Percentiles rank a stretch among this genome's conserved stretches.
Evolutionary conservation across 1,140 invertebrate species (phyloP).

Genomic region (Cotesia typhae): DNA sequence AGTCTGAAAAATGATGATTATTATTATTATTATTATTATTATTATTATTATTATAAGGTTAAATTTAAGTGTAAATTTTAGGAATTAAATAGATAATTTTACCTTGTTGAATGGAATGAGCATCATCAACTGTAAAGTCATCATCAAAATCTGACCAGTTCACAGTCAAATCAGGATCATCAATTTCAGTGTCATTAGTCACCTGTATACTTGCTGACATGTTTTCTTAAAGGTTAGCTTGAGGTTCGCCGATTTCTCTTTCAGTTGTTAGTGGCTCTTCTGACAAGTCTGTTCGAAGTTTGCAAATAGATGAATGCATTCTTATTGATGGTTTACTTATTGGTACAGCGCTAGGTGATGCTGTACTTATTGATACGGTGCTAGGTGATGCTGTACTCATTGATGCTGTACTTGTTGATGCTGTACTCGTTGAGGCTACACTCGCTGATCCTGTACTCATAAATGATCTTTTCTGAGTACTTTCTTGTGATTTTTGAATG

Average conservation of each 20-base stretch:
- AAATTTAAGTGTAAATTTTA: not conserved
- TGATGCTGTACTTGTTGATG: too few relatives aligned
- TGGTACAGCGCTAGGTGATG: not conserved
- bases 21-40: too few relatives aligned
- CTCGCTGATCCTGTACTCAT: too few relatives aligned
- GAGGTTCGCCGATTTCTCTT: too few relatives aligned
- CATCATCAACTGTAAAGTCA: conserved; percentile 5
- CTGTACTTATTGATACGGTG: not conserved
- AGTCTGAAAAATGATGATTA: not conserved
- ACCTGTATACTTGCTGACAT: not conserved
- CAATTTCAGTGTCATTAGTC: not conserved
- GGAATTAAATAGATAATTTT: conserved; percentile 12
- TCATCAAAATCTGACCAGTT: conserved; percentile 10
- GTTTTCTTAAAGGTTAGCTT: not conserved
- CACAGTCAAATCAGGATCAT: not conserved
- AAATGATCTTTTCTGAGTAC: not conserved
- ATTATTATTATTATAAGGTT: conserved; percentile 4
- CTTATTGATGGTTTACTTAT: not conserved
- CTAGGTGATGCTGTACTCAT: not conserved
- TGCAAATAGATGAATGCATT: not conserved
- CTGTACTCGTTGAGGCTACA: too few relatives aligned
- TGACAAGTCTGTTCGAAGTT: conserved; percentile 1
- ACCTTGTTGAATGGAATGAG: not conserved
- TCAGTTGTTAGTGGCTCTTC: too few relatives aligned
- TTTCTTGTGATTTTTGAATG: not conserved